These are phyloP conservation scores for Nibea albiflora DNA, from an alignment of 2,113 vertebrate species.

Conservation along the genomic window DNA sequence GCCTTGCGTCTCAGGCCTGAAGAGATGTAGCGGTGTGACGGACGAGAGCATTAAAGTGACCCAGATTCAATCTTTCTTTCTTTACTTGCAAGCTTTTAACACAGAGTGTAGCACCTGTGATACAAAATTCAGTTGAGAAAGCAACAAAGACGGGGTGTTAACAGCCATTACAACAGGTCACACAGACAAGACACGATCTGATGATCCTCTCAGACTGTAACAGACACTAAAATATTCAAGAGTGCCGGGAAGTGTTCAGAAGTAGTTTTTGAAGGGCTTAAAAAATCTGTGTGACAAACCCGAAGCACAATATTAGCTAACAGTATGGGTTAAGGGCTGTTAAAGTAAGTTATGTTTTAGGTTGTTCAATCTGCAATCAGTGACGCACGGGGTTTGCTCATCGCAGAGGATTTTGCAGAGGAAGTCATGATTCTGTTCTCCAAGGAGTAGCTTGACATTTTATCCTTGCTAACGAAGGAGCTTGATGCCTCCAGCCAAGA, in stretches of 20 bases:
- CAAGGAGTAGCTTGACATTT: neutral
- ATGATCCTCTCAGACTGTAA: constrained; percentile 52
- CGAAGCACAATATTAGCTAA: neutral
- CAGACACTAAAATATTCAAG: constrained; percentile 64
- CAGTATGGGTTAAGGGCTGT: neutral
- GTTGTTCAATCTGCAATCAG: neutral
- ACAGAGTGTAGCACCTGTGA: constrained; percentile 75
- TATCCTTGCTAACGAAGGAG: neutral
- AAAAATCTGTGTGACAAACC: constrained; percentile 6
- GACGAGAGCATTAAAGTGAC: constrained; percentile 81
- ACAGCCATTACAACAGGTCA: constrained; percentile 61
- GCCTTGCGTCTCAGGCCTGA: constrained; percentile 73
- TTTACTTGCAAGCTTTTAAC: constrained; percentile 79
- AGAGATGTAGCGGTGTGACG: constrained; percentile 76
- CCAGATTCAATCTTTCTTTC: constrained; percentile 82
- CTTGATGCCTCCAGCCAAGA: no score
- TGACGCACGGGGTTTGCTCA: neutral
- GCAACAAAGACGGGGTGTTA: constrained; percentile 64
- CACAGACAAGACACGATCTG: constrained; percentile 39
- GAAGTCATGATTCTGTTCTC: neutral
- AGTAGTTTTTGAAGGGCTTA: constrained; percentile 20
- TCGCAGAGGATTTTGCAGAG: neutral
- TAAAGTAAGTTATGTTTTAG: neutral
- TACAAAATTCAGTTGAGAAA: constrained; percentile 74
- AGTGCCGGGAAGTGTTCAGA: constrained; percentile 3